A percentile compares a stretch with the other conserved stretches of the same genome.
These are phyloP conservation scores for Benthochromis sp. DNA, from an alignment of 2,113 vertebrate species.

Conservation along the genomic window DNA sequence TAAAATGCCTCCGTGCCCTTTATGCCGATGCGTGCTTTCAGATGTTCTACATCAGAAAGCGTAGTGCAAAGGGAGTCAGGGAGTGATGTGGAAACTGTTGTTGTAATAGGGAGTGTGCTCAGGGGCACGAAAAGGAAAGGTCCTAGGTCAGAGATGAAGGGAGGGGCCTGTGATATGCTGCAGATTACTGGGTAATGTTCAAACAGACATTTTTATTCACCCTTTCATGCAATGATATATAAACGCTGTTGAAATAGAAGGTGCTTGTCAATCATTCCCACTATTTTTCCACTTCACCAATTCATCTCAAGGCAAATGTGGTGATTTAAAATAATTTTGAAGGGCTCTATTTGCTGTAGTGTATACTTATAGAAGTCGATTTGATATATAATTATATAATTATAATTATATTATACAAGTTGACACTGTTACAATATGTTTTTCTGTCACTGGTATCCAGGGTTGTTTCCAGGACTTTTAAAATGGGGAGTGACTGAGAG, in stretches of 20 bases:
- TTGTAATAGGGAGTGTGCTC: slow-evolving; percentile 48
- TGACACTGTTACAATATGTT: not conserved
- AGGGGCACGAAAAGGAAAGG: slow-evolving; percentile 27
- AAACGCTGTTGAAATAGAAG: not conserved
- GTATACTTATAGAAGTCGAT: not conserved
- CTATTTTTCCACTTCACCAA: not conserved
- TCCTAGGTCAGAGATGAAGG: slow-evolving; percentile 65
- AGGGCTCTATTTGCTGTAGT: not conserved
- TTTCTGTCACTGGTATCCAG: not conserved
- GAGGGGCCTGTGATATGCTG: not conserved
- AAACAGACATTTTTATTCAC: not conserved
- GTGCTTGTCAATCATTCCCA: not conserved
- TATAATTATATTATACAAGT: not conserved
- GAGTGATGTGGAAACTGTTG: slow-evolving; percentile 75
- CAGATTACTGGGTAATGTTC: not conserved
- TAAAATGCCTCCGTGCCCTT: not conserved
- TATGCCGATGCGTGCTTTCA: slow-evolving; percentile 46
- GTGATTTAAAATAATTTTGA: not conserved
- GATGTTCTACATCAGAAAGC: slow-evolving; percentile 54
- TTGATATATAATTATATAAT: not conserved
- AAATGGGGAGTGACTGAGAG: not conserved
- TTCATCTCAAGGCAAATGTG: not conserved
- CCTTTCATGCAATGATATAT: not conserved
- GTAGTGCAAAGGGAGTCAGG: slow-evolving; percentile 56
- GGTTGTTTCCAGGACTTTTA: not conserved